Conservation (phyloP, 2,113 vertebrate genomes). For the Prunella himalayana region DNA sequence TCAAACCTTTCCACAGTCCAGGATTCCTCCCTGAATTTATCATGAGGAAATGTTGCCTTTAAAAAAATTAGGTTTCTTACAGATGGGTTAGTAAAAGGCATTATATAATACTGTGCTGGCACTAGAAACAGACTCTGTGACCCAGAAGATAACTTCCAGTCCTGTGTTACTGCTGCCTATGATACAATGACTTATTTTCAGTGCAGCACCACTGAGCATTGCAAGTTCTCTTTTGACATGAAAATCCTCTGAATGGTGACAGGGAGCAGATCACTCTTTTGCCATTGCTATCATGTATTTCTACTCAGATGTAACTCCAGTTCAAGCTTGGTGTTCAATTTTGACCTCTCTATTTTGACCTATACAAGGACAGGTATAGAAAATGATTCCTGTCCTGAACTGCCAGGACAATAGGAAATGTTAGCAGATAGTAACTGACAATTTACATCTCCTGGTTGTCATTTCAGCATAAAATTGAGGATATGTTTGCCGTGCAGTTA, state of each 20-base stretch:
- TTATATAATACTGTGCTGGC: not conserved
- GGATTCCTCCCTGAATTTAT: not conserved
- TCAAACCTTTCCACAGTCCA: not conserved
- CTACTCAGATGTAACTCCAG: not conserved
- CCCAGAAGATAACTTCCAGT: constrained; percentile 6
- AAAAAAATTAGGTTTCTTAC: not conserved
- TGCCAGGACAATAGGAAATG: not conserved
- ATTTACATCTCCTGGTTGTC: not conserved
- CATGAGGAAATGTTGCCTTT: not conserved
- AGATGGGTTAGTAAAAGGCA: not conserved
- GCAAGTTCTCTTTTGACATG: not conserved
- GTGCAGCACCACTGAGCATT: not conserved
- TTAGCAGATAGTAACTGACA: not conserved
- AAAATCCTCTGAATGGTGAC: not conserved
- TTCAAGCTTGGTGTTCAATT: not conserved
- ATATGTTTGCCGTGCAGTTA: not conserved
- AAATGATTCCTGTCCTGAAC: not conserved
- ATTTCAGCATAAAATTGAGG: not conserved
- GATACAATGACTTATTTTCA: constrained; percentile 31
- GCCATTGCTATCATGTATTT: not conserved
- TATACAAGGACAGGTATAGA: not conserved
- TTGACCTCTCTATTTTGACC: not conserved
- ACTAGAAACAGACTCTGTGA: not conserved
- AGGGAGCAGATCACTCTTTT: not conserved
- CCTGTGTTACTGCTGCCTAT: not conserved